These are phyloP conservation scores for Clarias macrocephalus DNA, from an alignment of 2,113 vertebrate genomes.

Conservation along the genomic window DNA sequence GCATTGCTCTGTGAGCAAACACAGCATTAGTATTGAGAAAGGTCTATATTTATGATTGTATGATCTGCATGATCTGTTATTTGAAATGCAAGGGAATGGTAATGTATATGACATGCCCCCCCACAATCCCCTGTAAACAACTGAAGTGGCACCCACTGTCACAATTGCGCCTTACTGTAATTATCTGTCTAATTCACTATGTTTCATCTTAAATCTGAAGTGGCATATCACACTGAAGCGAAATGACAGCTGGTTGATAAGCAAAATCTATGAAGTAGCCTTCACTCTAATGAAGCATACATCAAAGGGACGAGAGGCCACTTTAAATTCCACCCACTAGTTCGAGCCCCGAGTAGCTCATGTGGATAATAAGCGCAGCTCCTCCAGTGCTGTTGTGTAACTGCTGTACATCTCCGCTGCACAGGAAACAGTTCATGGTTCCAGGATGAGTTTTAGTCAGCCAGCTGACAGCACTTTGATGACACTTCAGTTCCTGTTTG, in stretches of 20 bases:
- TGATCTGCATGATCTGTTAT: neutral
- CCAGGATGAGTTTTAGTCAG: constrained; percentile 26
- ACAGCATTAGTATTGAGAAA: neutral
- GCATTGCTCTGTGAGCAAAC: neutral
- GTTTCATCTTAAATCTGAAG: constrained; percentile 14
- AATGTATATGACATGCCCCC: neutral
- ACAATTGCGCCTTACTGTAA: neutral
- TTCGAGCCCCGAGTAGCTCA: neutral
- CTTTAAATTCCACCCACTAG: constrained; percentile 36
- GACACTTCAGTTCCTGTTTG: constrained; percentile 14
- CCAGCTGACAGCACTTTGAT: constrained; percentile 14
- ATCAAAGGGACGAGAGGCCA: constrained; percentile 44
- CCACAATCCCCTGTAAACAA: neutral
- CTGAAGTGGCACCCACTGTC: neutral
- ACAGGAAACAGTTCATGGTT: constrained; percentile 3
- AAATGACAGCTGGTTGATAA: constrained; percentile 41
- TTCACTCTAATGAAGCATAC: constrained; percentile 50
- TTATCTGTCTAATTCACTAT: neutral
- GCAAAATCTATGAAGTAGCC: constrained; percentile 29
- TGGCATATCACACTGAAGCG: neutral
- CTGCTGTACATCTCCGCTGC: neutral
- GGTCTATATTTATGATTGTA: neutral
- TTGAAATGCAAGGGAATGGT: neutral
- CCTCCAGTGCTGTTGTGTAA: constrained; percentile 17
- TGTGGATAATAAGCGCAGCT: constrained; percentile 27